Percentiles rank a stretch among this genome's conserved stretches.
Conservation (phyloP, 2,113 vertebrate genomes). For the Ochotona curzoniae region DNA sequence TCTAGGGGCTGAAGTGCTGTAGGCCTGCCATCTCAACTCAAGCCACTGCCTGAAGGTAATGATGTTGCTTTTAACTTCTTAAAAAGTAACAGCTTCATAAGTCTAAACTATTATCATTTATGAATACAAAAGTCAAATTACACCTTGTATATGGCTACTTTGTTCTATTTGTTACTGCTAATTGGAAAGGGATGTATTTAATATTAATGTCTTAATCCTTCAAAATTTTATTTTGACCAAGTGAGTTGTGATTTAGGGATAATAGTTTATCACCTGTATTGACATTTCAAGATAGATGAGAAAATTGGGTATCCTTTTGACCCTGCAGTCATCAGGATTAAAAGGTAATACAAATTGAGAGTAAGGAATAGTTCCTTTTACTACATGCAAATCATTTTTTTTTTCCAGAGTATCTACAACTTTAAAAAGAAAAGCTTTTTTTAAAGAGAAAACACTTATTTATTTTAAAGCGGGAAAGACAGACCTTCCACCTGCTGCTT, state of each 20-base stretch:
- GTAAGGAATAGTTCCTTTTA: background rate
- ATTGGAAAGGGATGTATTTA: slow-evolving; percentile 43
- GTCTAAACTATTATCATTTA: slow-evolving; percentile 32
- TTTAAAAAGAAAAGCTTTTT: slow-evolving; percentile 27
- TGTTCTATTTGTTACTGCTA: slow-evolving; percentile 52
- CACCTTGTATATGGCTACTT: background rate
- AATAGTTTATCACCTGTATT: background rate
- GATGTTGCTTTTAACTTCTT: slow-evolving; percentile 22
- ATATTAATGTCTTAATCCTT: slow-evolving; percentile 56
- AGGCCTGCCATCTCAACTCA: slow-evolving; percentile 60
- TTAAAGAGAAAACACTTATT: no score
- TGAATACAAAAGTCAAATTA: slow-evolving; percentile 56
- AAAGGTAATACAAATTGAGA: background rate
- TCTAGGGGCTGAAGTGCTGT: slow-evolving; percentile 39
- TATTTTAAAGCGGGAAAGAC: no score
- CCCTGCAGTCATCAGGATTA: background rate
- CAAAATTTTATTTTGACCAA: slow-evolving; percentile 9
- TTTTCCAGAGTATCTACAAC: background rate
- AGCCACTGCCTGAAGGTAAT: slow-evolving; percentile 70
- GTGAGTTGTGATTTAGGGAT: slow-evolving; percentile 17
- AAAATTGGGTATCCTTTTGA: slow-evolving; percentile 43
- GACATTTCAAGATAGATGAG: slow-evolving; percentile 29
- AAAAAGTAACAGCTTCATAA: slow-evolving; percentile 26
- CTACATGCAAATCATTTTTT: slow-evolving; percentile 34
- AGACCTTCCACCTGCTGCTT: no score